Evolutionary conservation across 2,888 invertebrate species (phyloP).

Genomic region (Cheilosia pagana): DNA sequence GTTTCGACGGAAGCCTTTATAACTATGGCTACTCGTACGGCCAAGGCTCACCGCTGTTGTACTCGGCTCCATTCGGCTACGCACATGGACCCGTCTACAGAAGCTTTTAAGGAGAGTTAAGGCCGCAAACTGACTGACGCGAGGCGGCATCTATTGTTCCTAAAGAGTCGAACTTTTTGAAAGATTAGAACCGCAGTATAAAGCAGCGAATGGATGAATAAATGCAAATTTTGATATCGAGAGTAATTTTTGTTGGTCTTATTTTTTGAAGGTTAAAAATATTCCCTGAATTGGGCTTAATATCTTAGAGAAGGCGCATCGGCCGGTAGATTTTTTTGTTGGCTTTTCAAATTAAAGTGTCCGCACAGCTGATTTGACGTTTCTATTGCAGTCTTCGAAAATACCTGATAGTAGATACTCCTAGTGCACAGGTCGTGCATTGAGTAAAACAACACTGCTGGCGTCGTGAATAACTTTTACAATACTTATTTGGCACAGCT

Average conservation of each 20-base stretch:
- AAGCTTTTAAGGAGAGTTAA: constrained; percentile 30
- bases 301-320: no score
- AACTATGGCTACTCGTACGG: constrained; percentile 65
- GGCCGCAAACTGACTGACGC: constrained; percentile 45
- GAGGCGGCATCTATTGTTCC: constrained; percentile 69
- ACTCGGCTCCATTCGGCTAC: constrained; percentile 49
- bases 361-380: no score
- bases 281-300: no score
- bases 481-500: no score
- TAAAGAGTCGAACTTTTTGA: constrained; percentile 41
- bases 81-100: constrained; percentile 35
- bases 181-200: constrained; percentile 61
- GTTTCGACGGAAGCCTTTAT: constrained; percentile 51
- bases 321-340: no score
- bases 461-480: no score
- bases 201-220: constrained; percentile 12
- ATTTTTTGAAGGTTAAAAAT: no score
- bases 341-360: no score
- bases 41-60: constrained; percentile 56
- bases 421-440: no score
- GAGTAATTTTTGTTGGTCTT: background rate
- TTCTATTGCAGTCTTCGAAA: no score
- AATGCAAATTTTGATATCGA: constrained; percentile 9
- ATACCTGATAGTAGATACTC: no score
- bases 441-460: no score